A percentile compares a stretch with the other conserved stretches of the same genome.
Evolutionary conservation across 2,113 vertebrate genomes (phyloP).

Genomic region (Rhipidura dahli): DNA sequence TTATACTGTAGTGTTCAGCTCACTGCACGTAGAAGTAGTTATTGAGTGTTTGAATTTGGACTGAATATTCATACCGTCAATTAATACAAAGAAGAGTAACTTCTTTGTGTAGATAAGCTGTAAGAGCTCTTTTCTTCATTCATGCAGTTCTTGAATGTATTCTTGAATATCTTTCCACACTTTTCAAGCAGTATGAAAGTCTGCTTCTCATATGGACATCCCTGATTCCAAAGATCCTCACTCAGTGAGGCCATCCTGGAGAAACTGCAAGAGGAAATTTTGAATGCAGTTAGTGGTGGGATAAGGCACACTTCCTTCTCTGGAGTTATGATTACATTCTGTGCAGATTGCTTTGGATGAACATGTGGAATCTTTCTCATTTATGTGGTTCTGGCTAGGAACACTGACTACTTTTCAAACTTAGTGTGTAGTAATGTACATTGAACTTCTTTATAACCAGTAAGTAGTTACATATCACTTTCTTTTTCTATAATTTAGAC

Average conservation of each 20-base stretch:
- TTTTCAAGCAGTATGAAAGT: neutral
- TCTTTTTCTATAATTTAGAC: neutral
- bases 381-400: neutral
- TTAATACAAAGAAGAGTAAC: neutral
- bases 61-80: neutral
- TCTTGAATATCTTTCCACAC: neutral
- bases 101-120: neutral
- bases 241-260: neutral
- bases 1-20: neutral
- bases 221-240: neutral
- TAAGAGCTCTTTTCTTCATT: neutral
- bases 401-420: neutral
- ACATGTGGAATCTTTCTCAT: neutral
- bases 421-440: neutral
- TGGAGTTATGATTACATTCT: neutral
- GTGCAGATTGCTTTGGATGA: neutral
- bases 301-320: neutral
- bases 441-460: neutral
- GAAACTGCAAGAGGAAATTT: neutral
- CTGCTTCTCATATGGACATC: neutral
- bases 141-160: neutral
- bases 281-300: neutral
- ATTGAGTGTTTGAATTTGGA: neutral
- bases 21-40: accelerated
- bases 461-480: neutral